Evolutionary conservation across 2,888 invertebrate genomes (phyloP).

Genomic region (Macropis europaea): DNA sequence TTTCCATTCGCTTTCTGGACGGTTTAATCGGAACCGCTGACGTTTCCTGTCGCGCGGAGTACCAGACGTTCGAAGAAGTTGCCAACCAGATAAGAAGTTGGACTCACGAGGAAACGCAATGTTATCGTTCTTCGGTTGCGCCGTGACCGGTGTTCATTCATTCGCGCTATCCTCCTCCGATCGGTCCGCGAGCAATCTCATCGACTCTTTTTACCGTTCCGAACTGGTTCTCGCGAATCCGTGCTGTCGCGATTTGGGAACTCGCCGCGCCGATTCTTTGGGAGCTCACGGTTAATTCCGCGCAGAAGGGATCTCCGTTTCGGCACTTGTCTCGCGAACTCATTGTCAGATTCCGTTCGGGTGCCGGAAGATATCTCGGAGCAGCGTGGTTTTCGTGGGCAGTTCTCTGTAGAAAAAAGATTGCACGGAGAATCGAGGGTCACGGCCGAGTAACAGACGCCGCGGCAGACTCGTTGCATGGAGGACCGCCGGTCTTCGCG

Average conservation of each 20-base stretch:
- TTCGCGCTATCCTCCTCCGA: constrained; percentile 7
- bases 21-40: constrained; percentile 62
- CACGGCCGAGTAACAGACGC: constrained; percentile 48
- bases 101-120: constrained; percentile 27
- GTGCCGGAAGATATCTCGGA: constrained; percentile 21
- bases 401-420: constrained; percentile 35
- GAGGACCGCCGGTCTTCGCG: constrained; percentile 59
- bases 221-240: constrained; percentile 13
- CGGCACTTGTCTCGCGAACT: too few relatives aligned
- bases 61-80: constrained; percentile 7
- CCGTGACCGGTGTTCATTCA: not conserved
- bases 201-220: not conserved
- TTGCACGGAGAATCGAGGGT: constrained; percentile 50
- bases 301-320: too few relatives aligned
- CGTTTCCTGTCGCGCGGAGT: constrained; percentile 55
- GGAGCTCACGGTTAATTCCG: not conserved
- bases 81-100: constrained; percentile 22
- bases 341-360: too few relatives aligned
- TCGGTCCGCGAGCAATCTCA: not conserved
- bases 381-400: constrained; percentile 22
- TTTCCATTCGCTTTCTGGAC: constrained; percentile 53
- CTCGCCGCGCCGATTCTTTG: not conserved
- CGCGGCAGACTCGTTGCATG: constrained; percentile 31
- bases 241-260: too few relatives aligned
- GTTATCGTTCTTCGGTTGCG: constrained; percentile 14